Base-by-base conservation (phyloP, 2,113 vertebrate genomes). In the Salvator merianae region DNA sequence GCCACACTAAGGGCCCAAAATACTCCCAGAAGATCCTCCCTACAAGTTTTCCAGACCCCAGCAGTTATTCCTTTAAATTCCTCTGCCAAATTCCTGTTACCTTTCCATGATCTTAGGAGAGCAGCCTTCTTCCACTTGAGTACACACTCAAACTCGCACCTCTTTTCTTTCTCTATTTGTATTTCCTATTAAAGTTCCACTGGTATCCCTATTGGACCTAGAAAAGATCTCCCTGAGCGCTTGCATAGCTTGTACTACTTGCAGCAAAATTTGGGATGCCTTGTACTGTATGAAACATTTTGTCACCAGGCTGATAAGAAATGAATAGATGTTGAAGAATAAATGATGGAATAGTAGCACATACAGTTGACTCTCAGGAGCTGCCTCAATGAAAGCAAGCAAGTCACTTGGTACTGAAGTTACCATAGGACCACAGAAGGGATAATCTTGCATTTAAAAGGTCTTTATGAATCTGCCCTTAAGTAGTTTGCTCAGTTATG, bases 401-500 rank as follows among this genome's bases (percentile, higher is more conserved):
- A 43, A 50, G 62, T 78, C 3, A 78, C 50, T 22, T 43, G 50
- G 75, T 43, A 20, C n/a, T 63, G 24, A 72, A 36, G 26, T 32
- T 82, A 26, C 30, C 34, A 26, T 26, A 30, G n/a, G 18, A 65
- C 47, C 55, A 28, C 30, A 38, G 18, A 73, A 28, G 34, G 2
- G 40, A 72, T 47, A 73, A 36, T 85, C 55, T 40, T 50, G 28
- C 66, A 86, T 5, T 77, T 83, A 83, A 82, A 86, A 69, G 88
- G 89, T 75, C 88, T 62, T 32, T 28, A 68, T 83, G 65, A 77
- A 55, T n/a, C 26, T 40, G 47, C 2, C 85, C 86, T 91, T 84
- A 90, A 84, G 53, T 78, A 73, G 55, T 81, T 88, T 92, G 38
- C 43, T 91, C 53, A 82, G 24, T 70, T 88, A 84, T 76, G 87